These are phyloP conservation scores for Aphelenchoides bicaudatus DNA, from an alignment of 2,888 invertebrate genomes.

Conservation along the genomic window DNA sequence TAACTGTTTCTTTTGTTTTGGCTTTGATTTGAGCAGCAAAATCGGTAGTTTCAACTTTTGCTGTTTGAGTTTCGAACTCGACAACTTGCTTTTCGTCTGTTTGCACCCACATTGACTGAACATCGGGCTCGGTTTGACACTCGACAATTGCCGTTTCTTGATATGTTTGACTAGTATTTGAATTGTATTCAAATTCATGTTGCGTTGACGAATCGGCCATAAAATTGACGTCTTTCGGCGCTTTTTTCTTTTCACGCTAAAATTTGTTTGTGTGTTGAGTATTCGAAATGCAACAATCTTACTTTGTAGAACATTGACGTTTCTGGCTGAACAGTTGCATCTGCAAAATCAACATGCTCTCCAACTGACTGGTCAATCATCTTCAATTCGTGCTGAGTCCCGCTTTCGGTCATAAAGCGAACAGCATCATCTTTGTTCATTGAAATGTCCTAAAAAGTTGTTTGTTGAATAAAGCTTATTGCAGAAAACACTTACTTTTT, in stretches of 20 bases:
- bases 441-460: too few species aligned
- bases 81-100: too few species aligned
- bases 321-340: conserved; percentile 9
- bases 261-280: background rate
- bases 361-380: background rate
- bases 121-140: background rate
- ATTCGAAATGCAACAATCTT: background rate
- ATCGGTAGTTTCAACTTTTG: too few species aligned
- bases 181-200: background rate
- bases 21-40: background rate
- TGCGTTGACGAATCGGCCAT: conserved; percentile 12
- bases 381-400: background rate
- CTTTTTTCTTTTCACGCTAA: background rate
- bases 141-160: background rate
- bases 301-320: conserved; percentile 14
- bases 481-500: background rate
- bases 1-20: too few species aligned
- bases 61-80: too few species aligned
- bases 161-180: conserved; percentile 2
- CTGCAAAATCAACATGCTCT: background rate
- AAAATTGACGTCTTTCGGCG: background rate
- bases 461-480: background rate
- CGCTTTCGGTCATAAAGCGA: conserved; percentile 2
- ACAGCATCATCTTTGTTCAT: background rate
- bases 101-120: too few species aligned